phyloP scores from a whole-genome alignment of 2,113 vertebrate species.

The Bos javanicus region DNA sequence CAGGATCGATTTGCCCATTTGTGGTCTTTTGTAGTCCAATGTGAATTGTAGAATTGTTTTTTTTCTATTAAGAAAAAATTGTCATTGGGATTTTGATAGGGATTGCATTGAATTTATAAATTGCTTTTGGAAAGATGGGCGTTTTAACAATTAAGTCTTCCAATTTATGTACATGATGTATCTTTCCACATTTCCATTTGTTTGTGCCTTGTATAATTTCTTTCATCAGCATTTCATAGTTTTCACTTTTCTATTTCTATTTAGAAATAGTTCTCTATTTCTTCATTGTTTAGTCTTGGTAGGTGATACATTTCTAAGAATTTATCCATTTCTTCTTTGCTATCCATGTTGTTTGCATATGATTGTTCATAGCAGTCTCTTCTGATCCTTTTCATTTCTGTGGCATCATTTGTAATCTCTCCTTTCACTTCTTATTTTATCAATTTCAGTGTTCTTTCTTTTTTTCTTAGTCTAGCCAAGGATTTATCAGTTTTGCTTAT shows the following conservation, averaged over 20 bases:
- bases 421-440: not conserved
- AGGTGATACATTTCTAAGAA: not conserved
- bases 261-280: not conserved
- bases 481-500: not conserved
- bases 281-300: not conserved
- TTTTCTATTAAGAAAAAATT: not conserved
- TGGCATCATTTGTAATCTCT: not conserved
- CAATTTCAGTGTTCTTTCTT: not conserved
- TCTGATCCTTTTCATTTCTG: not conserved
- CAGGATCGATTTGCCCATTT: not conserved
- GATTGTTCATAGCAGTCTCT: not conserved
- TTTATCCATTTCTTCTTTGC: not conserved
- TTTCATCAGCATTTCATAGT: not conserved
- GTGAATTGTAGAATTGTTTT: not conserved
- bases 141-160: not conserved
- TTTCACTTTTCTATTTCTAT: not conserved
- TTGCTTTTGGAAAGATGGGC: not conserved
- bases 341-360: not conserved
- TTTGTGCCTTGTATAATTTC: not conserved
- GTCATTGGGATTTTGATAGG: not conserved
- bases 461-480: not conserved
- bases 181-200: not conserved
- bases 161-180: not conserved
- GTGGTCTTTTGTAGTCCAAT: not conserved
- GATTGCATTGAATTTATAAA: not conserved